Evolutionary conservation across 1,140 invertebrate genomes (phyloP).

Genomic region (Diorhabda elongata): DNA sequence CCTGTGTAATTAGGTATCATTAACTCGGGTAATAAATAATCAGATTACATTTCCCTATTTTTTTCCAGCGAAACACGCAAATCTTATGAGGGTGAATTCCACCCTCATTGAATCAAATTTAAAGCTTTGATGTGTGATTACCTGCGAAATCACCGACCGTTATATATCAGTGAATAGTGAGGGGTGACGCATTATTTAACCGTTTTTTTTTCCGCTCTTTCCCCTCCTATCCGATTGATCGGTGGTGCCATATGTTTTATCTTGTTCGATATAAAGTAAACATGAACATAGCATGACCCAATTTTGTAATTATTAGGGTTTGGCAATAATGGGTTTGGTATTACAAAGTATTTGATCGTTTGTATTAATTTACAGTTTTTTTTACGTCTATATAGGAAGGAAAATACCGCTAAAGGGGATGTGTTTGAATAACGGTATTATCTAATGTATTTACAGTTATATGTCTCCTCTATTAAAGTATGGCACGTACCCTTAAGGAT

Average conservation of each 20-base stretch:
- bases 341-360: background rate
- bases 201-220: background rate
- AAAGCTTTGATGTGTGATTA: background rate
- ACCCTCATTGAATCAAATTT: constrained; percentile 1
- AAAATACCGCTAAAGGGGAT: background rate
- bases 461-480: no score
- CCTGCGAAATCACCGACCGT: constrained; percentile 1
- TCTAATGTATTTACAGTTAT: no score
- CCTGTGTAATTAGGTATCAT: no score
- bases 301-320: background rate
- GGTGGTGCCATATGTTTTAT: background rate
- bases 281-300: background rate
- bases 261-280: background rate
- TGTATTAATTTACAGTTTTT: constrained; percentile 1
- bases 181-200: constrained; percentile 1
- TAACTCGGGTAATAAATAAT: no score
- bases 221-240: background rate
- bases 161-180: background rate
- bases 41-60: no score
- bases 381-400: background rate
- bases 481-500: no score
- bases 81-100: constrained; percentile 1
- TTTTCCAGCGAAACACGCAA: background rate
- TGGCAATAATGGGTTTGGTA: background rate
- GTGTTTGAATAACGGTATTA: background rate